phyloP scores from a whole-genome alignment of 2,113 vertebrate species.

The Pterocles burchelli region DNA sequence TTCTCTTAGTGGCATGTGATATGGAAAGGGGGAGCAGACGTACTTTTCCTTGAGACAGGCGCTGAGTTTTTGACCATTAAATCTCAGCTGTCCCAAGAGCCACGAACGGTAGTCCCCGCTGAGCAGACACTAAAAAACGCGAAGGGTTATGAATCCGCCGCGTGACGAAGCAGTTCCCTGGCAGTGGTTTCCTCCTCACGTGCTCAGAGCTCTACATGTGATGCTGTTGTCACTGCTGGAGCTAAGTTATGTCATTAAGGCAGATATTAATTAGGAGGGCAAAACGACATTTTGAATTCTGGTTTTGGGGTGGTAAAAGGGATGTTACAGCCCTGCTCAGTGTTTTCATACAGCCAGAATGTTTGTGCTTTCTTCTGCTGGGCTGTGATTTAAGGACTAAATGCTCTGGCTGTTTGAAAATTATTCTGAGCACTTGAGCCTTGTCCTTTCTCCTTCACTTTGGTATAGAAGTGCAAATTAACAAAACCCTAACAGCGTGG shows the following conservation, averaged over 20 bases:
- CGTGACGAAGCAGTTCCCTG: not conserved
- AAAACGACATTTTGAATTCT: not conserved
- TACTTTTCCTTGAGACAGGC: not conserved
- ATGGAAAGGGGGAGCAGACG: not conserved
- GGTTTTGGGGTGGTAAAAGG: not conserved
- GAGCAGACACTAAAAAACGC: not conserved
- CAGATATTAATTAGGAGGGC: not conserved
- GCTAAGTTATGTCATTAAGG: not conserved
- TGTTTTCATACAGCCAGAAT: not conserved
- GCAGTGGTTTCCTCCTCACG: not conserved
- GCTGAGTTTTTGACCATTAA: not conserved
- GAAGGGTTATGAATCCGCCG: not conserved
- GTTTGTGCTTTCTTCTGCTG: not conserved
- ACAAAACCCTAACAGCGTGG: too few relatives aligned
- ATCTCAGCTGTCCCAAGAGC: not conserved
- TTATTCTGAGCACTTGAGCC: not conserved
- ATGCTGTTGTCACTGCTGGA: not conserved
- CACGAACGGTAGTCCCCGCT: not conserved
- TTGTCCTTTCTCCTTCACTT: not conserved
- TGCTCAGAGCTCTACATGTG: not conserved
- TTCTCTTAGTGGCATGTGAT: not conserved
- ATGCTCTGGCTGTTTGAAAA: not conserved
- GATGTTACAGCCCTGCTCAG: not conserved
- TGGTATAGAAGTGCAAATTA: not conserved
- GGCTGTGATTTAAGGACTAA: not conserved